Evolutionary conservation across 1,140 invertebrate genomes (phyloP).

Genomic region (Adoxophyes honmai): DNA sequence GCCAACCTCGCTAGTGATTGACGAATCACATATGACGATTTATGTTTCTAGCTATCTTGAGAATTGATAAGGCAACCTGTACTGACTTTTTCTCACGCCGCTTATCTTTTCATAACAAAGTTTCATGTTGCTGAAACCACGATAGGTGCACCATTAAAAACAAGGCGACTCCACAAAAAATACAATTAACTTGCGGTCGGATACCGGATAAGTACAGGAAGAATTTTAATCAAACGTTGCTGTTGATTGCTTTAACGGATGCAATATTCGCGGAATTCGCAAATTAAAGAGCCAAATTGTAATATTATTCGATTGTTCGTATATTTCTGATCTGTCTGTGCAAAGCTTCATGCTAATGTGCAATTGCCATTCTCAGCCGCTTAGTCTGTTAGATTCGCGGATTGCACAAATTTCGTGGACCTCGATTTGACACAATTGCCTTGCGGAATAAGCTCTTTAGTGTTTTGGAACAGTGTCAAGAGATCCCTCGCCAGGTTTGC

Average conservation of each 20-base stretch:
- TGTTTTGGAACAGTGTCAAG: conserved; percentile 10
- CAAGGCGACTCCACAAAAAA: neutral
- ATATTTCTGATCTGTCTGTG: no score
- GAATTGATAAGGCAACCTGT: conserved; percentile 9
- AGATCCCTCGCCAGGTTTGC: conserved; percentile 3
- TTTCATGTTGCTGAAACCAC: neutral
- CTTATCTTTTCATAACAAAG: conserved; percentile 1
- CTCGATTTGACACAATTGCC: conserved; percentile 2
- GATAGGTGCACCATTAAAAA: neutral
- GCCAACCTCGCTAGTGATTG: neutral
- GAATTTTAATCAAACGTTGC: neutral
- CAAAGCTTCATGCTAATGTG: no score
- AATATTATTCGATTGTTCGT: no score
- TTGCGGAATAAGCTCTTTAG: conserved; percentile 6
- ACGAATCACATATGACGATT: conserved; percentile 1
- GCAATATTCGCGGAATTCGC: neutral
- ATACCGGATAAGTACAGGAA: neutral
- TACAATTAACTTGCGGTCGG: neutral
- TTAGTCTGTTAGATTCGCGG: no score
- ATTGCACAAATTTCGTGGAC: neutral
- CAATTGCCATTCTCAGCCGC: no score
- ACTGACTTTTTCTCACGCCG: conserved; percentile 10
- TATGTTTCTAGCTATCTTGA: neutral
- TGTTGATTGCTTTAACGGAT: neutral
- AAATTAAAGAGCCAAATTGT: no score